Conservation (phyloP, 2,888 invertebrate species). For the Neuroscelio doddi region DNA sequence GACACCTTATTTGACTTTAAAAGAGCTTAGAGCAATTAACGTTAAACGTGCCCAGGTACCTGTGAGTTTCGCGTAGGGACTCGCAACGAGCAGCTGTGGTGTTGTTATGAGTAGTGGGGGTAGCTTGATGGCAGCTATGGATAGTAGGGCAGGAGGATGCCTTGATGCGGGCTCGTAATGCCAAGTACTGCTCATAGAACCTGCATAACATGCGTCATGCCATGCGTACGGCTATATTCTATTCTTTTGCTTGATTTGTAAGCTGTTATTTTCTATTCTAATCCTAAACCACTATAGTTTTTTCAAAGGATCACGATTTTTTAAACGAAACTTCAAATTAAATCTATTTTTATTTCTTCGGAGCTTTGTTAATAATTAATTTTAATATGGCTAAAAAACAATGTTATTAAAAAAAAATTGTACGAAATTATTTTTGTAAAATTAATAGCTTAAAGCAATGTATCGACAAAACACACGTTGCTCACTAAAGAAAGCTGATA, state of each 20-base stretch:
- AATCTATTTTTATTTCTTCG: too few species aligned
- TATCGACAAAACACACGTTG: background rate
- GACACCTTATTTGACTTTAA: background rate
- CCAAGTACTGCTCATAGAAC: slow-evolving; percentile 92
- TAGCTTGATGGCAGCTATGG: slow-evolving; percentile 70
- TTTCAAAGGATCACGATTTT: too few species aligned
- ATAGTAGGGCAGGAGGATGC: slow-evolving; percentile 87
- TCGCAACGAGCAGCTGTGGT: slow-evolving; percentile 75
- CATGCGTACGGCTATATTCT: slow-evolving; percentile 66
- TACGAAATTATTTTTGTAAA: too few species aligned
- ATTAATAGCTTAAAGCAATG: background rate
- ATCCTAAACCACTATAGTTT: slow-evolving; percentile 10
- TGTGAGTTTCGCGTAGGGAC: slow-evolving; percentile 75
- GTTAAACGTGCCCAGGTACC: slow-evolving; percentile 63
- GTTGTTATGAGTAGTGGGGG: slow-evolving; percentile 70
- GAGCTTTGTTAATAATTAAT: too few species aligned
- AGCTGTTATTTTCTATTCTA: slow-evolving; percentile 36
- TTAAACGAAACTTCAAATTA: too few species aligned
- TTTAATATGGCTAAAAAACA: too few species aligned
- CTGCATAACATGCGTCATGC: slow-evolving; percentile 75
- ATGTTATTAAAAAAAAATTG: too few species aligned
- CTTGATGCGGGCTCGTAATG: slow-evolving; percentile 91
- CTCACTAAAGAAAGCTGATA: slow-evolving; percentile 3
- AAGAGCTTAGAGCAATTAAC: slow-evolving; percentile 12
- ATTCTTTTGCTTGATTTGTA: slow-evolving; percentile 46